phyloP scores from a whole-genome alignment of 2,888 invertebrate species.

The Andrena bucephala region DNA sequence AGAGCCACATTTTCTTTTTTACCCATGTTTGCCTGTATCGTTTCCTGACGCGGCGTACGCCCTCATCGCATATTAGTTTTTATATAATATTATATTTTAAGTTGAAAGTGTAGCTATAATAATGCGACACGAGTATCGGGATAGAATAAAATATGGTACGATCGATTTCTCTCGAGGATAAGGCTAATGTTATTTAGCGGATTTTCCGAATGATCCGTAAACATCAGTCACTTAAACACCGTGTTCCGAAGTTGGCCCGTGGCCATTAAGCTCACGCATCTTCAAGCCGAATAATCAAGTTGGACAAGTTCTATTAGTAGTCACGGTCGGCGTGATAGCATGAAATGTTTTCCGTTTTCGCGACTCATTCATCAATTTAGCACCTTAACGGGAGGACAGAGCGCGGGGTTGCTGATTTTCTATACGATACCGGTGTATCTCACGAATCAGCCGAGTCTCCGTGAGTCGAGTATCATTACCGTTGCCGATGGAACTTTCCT shows the following conservation, averaged over 20 bases:
- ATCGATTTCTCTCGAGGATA: neutral
- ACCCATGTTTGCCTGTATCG: constrained; percentile 55
- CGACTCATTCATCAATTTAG: constrained; percentile 83
- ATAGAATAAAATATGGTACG: neutral
- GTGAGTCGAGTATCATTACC: constrained; percentile 26
- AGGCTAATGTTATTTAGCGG: neutral
- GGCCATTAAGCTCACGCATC: constrained; percentile 75
- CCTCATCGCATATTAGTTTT: neutral
- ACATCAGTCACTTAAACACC: constrained; percentile 70
- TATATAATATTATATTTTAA: neutral
- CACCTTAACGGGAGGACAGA: constrained; percentile 70
- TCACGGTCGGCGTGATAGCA: constrained; percentile 70
- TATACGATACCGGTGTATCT: constrained; percentile 25
- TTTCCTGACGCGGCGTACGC: neutral
- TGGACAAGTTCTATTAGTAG: constrained; percentile 83
- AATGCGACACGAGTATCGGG: neutral
- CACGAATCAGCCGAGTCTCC: constrained; percentile 6
- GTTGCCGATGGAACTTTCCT: neutral
- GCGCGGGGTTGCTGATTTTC: constrained; percentile 60
- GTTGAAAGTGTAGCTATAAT: neutral
- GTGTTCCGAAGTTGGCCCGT: constrained; percentile 58
- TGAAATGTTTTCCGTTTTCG: constrained; percentile 76
- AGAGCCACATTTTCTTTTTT: constrained; percentile 70
- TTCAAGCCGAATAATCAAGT: constrained; percentile 80
- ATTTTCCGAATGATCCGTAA: constrained; percentile 57